Conservation (phyloP, 2,113 vertebrate genomes). For the Spea bombifrons region DNA sequence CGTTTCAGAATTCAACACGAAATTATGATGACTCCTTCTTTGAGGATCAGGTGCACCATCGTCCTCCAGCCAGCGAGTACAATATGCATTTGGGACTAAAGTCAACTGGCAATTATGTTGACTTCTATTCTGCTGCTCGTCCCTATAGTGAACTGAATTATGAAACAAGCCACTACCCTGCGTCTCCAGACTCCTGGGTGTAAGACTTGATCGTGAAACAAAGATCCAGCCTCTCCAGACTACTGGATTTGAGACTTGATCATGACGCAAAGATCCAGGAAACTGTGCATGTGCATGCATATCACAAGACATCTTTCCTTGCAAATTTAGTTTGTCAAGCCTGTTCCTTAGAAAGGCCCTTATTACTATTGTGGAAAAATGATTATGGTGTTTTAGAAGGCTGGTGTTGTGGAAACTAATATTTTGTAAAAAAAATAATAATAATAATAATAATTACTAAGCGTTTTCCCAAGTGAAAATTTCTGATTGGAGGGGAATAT, state of each 20-base stretch:
- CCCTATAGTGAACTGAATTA: conserved; percentile 99
- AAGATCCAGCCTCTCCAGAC: conserved; percentile 92
- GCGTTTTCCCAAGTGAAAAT: background rate
- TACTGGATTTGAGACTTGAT: conserved; percentile 88
- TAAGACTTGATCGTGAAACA: conserved; percentile 64
- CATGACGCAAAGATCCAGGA: conserved; percentile 59
- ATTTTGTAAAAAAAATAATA: conserved; percentile 10
- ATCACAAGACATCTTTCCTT: conserved; percentile 79
- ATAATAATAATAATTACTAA: background rate
- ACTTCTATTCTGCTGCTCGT: conserved; percentile 98
- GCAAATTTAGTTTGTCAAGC: conserved; percentile 81
- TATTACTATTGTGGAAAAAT: conserved; percentile 64
- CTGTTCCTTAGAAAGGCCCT: conserved; percentile 77
- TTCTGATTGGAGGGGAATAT: background rate
- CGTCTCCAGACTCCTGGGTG: conserved; percentile 98
- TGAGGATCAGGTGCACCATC: conserved; percentile 85
- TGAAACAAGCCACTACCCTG: conserved; percentile 98
- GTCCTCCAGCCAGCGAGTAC: conserved; percentile 85
- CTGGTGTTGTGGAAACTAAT: conserved; percentile 45
- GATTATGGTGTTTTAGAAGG: conserved; percentile 61
- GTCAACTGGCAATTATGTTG: conserved; percentile 98
- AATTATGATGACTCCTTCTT: conserved; percentile 92
- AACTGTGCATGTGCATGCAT: conserved; percentile 98
- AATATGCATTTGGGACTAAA: conserved; percentile 99
- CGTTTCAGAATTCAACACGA: conserved; percentile 89